Evolutionary conservation across 92 coral and sea anemone species (phyloP).

Genomic region (Zoanthus sociatus): DNA sequence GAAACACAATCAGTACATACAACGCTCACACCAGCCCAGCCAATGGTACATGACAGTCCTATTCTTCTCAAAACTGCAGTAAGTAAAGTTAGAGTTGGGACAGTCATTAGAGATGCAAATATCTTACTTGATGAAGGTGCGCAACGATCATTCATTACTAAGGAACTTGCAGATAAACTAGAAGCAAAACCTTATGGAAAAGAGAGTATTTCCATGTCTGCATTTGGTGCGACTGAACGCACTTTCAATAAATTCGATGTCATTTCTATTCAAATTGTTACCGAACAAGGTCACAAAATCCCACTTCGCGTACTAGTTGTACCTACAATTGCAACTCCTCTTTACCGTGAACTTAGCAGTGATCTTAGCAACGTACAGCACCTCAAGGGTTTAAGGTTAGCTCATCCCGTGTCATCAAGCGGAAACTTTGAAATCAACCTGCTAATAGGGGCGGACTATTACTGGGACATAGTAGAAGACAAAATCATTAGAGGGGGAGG

Average conservation of each 20-base stretch:
- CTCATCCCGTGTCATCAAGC: constrained; percentile 56
- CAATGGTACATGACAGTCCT: background rate
- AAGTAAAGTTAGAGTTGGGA: constrained; percentile 41
- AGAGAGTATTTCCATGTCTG: constrained; percentile 51
- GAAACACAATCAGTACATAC: too few species aligned
- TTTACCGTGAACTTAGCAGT: constrained; percentile 13
- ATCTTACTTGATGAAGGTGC: constrained; percentile 16
- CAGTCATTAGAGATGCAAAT: constrained; percentile 34
- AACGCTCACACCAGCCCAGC: background rate
- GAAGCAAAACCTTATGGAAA: constrained; percentile 30
- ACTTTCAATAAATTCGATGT: constrained; percentile 38
- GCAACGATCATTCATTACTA: too few species aligned
- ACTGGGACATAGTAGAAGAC: constrained; percentile 69
- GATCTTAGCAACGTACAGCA: constrained; percentile 49
- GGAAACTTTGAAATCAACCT: constrained; percentile 55
- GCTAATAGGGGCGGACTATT: constrained; percentile 61
- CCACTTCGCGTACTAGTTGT: constrained; percentile 57
- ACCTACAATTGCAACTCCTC: constrained; percentile 59
- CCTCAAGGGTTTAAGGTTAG: constrained; percentile 1
- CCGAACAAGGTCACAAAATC: constrained; percentile 55
- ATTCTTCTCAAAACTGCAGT: constrained; percentile 64
- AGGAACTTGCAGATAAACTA: constrained; percentile 57
- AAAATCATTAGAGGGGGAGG: constrained; percentile 52
- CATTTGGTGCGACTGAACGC: constrained; percentile 57
- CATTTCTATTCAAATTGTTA: constrained; percentile 40